phyloP scores from a whole-genome alignment of 2,888 invertebrate species.

The Ormia ochracea region DNA sequence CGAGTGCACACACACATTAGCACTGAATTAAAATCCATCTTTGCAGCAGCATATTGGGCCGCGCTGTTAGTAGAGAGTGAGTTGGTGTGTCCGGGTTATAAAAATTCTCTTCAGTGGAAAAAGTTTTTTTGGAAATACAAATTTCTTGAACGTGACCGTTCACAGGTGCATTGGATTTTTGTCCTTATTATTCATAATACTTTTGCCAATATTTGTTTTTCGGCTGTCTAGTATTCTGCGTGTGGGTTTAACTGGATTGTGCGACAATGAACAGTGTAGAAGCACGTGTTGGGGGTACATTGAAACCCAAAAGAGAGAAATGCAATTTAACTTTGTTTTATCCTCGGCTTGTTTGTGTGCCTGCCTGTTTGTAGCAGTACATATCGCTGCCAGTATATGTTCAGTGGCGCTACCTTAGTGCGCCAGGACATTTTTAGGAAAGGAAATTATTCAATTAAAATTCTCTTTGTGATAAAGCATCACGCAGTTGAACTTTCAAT shows the following conservation, averaged over 20 bases:
- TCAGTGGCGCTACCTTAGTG: too few species aligned
- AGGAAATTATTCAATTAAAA: too few species aligned
- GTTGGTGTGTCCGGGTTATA: slow-evolving; percentile 27
- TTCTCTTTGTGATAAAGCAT: too few species aligned
- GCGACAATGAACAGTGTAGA: neutral
- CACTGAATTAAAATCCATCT: slow-evolving; percentile 44
- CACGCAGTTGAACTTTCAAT: too few species aligned
- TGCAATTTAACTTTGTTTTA: slow-evolving; percentile 27
- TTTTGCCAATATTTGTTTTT: slow-evolving; percentile 31
- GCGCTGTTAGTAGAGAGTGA: neutral
- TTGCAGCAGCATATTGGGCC: neutral
- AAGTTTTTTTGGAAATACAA: slow-evolving; percentile 27
- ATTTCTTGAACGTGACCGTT: slow-evolving; percentile 57
- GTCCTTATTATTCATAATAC: neutral
- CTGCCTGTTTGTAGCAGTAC: neutral
- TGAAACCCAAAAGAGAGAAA: slow-evolving; percentile 27
- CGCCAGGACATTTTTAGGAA: too few species aligned
- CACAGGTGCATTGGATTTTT: slow-evolving; percentile 55
- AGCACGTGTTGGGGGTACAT: neutral
- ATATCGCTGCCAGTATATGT: too few species aligned
- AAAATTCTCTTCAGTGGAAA: slow-evolving; percentile 19
- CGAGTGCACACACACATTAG: slow-evolving; percentile 38
- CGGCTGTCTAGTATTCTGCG: neutral
- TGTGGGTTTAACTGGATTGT: neutral
- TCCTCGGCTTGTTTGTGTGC: slow-evolving; percentile 10